phyloP scores from a whole-genome alignment of 2,888 invertebrate species.

The Caradrina clavipalpis region DNA sequence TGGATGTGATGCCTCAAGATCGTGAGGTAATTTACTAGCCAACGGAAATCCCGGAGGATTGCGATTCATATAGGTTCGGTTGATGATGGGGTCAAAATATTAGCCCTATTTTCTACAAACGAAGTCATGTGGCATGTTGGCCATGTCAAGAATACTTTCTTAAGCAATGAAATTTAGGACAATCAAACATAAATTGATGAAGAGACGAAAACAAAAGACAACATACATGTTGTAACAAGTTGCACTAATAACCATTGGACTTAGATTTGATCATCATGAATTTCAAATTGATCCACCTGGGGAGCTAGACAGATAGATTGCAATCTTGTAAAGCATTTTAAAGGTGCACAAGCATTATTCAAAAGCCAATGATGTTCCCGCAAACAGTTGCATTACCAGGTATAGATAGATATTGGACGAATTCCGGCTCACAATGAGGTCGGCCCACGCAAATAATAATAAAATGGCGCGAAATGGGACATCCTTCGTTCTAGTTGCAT shows the following conservation, averaged over 20 bases:
- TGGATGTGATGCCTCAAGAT: background rate
- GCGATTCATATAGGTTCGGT: background rate
- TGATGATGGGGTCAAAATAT: background rate
- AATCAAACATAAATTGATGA: background rate
- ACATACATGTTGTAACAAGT: too few relatives aligned
- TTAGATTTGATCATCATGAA: background rate
- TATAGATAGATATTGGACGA: conserved; percentile 60
- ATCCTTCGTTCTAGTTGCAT: conserved; percentile 76
- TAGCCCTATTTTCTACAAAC: background rate
- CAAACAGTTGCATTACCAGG: conserved; percentile 39
- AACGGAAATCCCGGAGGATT: background rate
- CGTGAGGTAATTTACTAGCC: background rate
- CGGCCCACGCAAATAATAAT: conserved; percentile 76
- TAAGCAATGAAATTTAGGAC: background rate
- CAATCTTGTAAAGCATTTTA: background rate
- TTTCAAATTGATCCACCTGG: background rate
- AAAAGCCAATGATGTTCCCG: conserved; percentile 16
- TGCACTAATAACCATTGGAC: background rate
- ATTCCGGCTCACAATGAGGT: conserved; percentile 61
- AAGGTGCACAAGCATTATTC: conserved; percentile 9
- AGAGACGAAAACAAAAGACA: too few relatives aligned
- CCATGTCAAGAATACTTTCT: background rate
- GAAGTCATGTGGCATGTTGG: background rate
- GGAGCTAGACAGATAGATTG: background rate
- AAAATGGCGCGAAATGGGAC: conserved; percentile 77